These are phyloP conservation scores for Arothron firmamentum DNA, from an alignment of 2,113 vertebrate genomes.

Conservation along the genomic window DNA sequence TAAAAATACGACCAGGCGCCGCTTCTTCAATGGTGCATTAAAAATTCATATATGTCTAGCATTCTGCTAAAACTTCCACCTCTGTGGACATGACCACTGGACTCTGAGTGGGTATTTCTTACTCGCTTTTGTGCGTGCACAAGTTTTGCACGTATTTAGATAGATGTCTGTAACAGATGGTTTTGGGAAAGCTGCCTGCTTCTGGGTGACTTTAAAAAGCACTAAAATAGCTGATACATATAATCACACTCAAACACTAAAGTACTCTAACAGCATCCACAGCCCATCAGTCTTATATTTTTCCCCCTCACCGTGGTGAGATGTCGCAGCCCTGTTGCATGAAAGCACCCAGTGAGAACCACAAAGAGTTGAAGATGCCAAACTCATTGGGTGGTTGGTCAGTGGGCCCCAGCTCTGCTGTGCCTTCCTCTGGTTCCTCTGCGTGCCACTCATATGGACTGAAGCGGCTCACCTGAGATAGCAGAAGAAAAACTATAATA, in stretches of 20 bases:
- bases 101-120: constrained; percentile 36
- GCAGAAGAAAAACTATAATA: neutral
- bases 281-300: constrained; percentile 11
- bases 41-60: constrained; percentile 67
- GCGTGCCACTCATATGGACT: constrained; percentile 98
- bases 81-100: constrained; percentile 26
- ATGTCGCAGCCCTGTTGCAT: constrained; percentile 99
- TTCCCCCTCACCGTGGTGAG: constrained; percentile 87
- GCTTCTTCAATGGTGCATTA: constrained; percentile 53
- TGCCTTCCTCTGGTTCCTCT: constrained; percentile 93
- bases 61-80: constrained; percentile 49
- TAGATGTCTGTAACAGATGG: neutral
- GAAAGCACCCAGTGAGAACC: constrained; percentile 99
- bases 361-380: constrained; percentile 99
- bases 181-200: constrained; percentile 35
- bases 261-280: constrained; percentile 21
- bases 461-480: constrained; percentile 84
- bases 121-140: constrained; percentile 17
- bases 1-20: constrained; percentile 73
- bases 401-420: constrained; percentile 82
- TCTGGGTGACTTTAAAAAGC: constrained; percentile 7
- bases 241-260: constrained; percentile 14
- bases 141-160: neutral
- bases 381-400: constrained; percentile 99
- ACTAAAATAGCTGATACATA: constrained; percentile 21